Conservation (phyloP, 2,113 vertebrate species). For the Alexandromys fortis region DNA sequence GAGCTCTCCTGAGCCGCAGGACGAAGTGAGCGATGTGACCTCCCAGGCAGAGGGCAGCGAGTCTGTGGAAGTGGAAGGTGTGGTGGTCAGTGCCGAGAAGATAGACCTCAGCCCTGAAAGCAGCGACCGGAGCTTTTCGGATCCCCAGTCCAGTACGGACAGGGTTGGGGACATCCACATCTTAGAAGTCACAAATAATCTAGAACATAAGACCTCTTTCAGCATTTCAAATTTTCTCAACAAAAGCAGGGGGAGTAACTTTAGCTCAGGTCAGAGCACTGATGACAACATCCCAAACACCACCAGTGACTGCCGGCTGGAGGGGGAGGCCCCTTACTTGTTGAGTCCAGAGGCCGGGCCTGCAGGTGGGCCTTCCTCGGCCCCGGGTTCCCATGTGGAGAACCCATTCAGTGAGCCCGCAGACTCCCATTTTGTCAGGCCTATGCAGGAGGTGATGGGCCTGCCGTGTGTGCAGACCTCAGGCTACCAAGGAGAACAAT, state of each 20-base stretch:
- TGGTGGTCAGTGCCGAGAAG: slow-evolving; percentile 91
- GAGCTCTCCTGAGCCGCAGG: slow-evolving; percentile 94
- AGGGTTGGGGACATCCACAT: slow-evolving; percentile 90
- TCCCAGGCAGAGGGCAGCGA: slow-evolving; percentile 95
- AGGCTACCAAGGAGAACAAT: slow-evolving; percentile 89
- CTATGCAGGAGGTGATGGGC: slow-evolving; percentile 91
- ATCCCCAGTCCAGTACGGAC: slow-evolving; percentile 93
- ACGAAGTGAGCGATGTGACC: slow-evolving; percentile 95
- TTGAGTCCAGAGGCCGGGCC: slow-evolving; percentile 89
- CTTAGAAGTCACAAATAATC: slow-evolving; percentile 88
- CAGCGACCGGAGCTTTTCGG: slow-evolving; percentile 95
- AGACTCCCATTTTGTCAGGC: slow-evolving; percentile 92
- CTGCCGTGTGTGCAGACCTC: slow-evolving; percentile 86
- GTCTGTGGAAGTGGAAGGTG: slow-evolving; percentile 92
- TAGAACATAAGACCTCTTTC: slow-evolving; percentile 91
- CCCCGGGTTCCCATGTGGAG: slow-evolving; percentile 87
- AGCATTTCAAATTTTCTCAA: slow-evolving; percentile 93
- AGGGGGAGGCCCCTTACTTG: slow-evolving; percentile 89
- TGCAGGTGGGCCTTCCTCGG: slow-evolving; percentile 82
- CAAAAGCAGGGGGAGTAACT: slow-evolving; percentile 88
- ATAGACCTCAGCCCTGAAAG: slow-evolving; percentile 96
- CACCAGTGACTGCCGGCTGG: slow-evolving; percentile 91
- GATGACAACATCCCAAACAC: slow-evolving; percentile 94
- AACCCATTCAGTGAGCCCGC: slow-evolving; percentile 88
- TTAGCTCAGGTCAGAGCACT: slow-evolving; percentile 81